These are phyloP conservation scores for Euura lappo DNA, from an alignment of 1,140 invertebrate genomes.

Conservation along the genomic window DNA sequence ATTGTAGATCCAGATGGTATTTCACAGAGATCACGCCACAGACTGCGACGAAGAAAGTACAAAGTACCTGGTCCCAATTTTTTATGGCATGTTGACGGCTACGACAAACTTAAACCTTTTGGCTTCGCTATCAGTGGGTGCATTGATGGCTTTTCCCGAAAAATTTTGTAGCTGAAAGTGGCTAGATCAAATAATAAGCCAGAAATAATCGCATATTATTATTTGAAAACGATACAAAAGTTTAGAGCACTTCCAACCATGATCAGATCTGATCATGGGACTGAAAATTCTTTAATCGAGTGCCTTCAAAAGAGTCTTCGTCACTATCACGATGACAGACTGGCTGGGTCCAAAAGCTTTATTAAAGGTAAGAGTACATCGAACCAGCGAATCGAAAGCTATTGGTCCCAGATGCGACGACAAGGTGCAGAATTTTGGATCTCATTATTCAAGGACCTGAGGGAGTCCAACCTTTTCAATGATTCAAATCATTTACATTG, in stretches of 20 bases:
- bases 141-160: constrained; percentile 42
- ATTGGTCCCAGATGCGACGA: too few relatives aligned
- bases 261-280: constrained; percentile 34
- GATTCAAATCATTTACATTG: too few relatives aligned
- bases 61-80: constrained; percentile 34
- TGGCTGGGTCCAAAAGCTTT: too few relatives aligned
- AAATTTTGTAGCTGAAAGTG: constrained; percentile 39
- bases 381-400: too few relatives aligned
- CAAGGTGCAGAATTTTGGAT: too few relatives aligned
- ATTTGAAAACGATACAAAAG: constrained; percentile 27
- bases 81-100: constrained; percentile 44
- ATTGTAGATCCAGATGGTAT: constrained; percentile 24
- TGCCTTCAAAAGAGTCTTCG: too few relatives aligned
- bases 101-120: constrained; percentile 45
- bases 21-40: constrained; percentile 11
- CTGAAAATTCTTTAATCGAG: constrained; percentile 24
- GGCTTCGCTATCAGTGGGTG: constrained; percentile 40
- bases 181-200: constrained; percentile 36
- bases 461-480: too few relatives aligned
- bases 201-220: too few relatives aligned
- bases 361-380: too few relatives aligned
- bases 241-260: constrained; percentile 22
- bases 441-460: too few relatives aligned
- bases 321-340: too few relatives aligned
- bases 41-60: constrained; percentile 30